Evolutionary conservation across 2,113 vertebrate species (phyloP).

Genomic region (Ursus arctos): DNA sequence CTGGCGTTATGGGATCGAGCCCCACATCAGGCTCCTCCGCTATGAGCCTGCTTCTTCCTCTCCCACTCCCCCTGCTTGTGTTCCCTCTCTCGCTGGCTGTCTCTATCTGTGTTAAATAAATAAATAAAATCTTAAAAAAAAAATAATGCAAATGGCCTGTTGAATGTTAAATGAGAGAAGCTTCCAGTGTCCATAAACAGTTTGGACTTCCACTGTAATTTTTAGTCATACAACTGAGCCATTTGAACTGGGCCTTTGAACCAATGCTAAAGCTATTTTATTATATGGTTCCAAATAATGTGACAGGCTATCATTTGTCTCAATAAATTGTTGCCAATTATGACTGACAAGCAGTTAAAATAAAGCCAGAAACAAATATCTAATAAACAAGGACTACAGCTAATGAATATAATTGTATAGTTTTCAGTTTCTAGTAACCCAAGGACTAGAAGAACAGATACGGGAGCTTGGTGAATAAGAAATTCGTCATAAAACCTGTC

Average conservation of each 20-base stretch:
- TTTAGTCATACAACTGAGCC: background rate
- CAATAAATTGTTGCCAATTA: constrained; percentile 59
- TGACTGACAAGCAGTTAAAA: constrained; percentile 55
- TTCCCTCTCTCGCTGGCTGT: too few species aligned
- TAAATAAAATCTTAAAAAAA: background rate
- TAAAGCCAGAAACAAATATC: constrained; percentile 60
- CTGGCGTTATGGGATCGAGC: too few species aligned
- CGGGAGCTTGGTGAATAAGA: constrained; percentile 57
- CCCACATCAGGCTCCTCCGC: too few species aligned
- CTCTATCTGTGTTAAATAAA: too few species aligned
- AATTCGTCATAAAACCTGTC: constrained; percentile 78
- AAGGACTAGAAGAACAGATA: constrained; percentile 4
- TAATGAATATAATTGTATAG: constrained; percentile 55
- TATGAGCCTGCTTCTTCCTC: too few species aligned
- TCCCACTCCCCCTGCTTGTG: too few species aligned
- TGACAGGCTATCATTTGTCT: constrained; percentile 64
- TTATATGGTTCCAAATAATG: constrained; percentile 41
- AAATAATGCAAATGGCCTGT: constrained; percentile 47
- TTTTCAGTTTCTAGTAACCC: constrained; percentile 52
- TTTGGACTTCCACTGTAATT: constrained; percentile 51
- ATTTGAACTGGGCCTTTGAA: constrained; percentile 14
- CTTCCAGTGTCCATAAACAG: background rate
- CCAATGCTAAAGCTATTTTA: constrained; percentile 29
- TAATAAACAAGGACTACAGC: constrained; percentile 65
- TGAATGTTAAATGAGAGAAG: constrained; percentile 51